A percentile compares a stretch with the other conserved stretches of the same genome.
Evolutionary conservation across 1,140 invertebrate species (phyloP).

Genomic region (Apis mellifera): Amel_HAv3.1 CM009936.2:8250001-8250500

Average conservation of each 20-base stretch:
- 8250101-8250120: slow-evolving; percentile 44
- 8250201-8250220: background rate
- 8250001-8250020: background rate
- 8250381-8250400: slow-evolving; percentile 32
- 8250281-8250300: slow-evolving; percentile 36
- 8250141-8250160: slow-evolving; percentile 8
- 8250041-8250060: slow-evolving; percentile 7
- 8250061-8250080: background rate
- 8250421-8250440: background rate
- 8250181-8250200: too few species aligned
- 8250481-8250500: slow-evolving; percentile 46
- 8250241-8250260: slow-evolving; percentile 25
- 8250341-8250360: too few species aligned
- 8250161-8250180: background rate
- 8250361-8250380: background rate
- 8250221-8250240: slow-evolving; percentile 35
- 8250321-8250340: slow-evolving; percentile 26
- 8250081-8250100: slow-evolving; percentile 37
- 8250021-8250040: background rate
- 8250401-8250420: too few species aligned
- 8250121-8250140: slow-evolving; percentile 46
- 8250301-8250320: slow-evolving; percentile 45
- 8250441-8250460: slow-evolving; percentile 58
- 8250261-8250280: slow-evolving; percentile 23
- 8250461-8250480: slow-evolving; percentile 46